Percentiles rank a stretch among this genome's conserved stretches.
These are phyloP conservation scores for Hyperopisus bebe DNA, from an alignment of 2,113 vertebrate genomes.

Conservation along the genomic window DNA sequence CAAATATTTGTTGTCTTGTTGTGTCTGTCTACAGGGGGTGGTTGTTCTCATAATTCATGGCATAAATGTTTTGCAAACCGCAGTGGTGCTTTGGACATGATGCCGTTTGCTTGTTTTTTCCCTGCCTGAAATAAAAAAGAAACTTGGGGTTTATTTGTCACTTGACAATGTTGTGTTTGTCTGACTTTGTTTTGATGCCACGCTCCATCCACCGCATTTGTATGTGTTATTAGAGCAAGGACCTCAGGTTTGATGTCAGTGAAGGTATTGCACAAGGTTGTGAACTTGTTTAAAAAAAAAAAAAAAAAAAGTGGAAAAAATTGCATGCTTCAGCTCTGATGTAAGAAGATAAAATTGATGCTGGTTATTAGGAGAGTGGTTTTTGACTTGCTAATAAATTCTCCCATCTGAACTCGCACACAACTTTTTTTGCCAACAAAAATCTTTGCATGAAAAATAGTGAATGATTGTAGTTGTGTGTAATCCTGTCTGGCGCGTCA, in stretches of 20 bases:
- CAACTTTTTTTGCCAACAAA: background rate
- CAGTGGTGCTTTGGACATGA: background rate
- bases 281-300: background rate
- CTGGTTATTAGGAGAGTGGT: background rate
- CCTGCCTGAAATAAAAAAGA: background rate
- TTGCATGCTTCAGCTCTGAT: background rate
- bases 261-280: slow-evolving; percentile 21
- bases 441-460: background rate
- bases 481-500: background rate
- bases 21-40: background rate
- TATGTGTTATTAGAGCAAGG: background rate
- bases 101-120: background rate
- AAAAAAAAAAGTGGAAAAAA: background rate
- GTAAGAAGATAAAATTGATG: background rate
- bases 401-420: background rate
- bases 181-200: background rate
- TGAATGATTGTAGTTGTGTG: background rate
- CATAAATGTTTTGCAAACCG: background rate
- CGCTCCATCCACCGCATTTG: background rate
- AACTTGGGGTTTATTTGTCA: background rate
- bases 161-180: background rate
- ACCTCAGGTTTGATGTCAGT: background rate
- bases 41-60: background rate
- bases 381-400: background rate
- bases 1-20: background rate